phyloP scores from a whole-genome alignment of 2,113 vertebrate genomes.

The Platysteira castanea region DNA sequence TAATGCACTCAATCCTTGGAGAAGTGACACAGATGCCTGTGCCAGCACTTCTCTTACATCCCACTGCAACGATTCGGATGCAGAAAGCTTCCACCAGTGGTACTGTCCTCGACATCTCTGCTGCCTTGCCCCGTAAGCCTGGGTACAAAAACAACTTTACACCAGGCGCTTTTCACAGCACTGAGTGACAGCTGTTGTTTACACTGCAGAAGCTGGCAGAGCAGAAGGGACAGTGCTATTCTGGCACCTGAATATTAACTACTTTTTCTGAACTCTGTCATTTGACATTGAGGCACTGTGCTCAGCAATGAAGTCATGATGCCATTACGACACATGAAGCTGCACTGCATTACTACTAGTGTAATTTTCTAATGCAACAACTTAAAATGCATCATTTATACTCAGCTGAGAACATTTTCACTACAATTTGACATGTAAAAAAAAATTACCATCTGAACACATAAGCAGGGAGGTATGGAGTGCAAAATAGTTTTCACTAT shows the following conservation, averaged over 20 bases:
- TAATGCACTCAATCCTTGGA: neutral
- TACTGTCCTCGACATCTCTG: neutral
- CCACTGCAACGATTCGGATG: neutral
- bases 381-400: neutral
- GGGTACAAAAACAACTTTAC: neutral
- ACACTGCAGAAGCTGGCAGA: neutral
- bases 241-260: neutral
- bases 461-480: neutral
- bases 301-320: neutral
- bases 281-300: neutral
- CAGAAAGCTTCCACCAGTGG: neutral
- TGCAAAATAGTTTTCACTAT: neutral
- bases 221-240: neutral
- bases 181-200: neutral
- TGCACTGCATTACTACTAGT: neutral
- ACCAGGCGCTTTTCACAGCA: neutral
- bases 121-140: neutral
- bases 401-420: neutral
- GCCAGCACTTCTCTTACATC: neutral
- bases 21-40: neutral
- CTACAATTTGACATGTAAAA: neutral
- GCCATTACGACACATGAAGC: neutral
- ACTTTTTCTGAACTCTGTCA: neutral
- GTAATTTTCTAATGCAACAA: neutral
- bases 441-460: neutral